phyloP scores from a whole-genome alignment of 2,888 invertebrate species.

The Elysia crispata region DNA sequence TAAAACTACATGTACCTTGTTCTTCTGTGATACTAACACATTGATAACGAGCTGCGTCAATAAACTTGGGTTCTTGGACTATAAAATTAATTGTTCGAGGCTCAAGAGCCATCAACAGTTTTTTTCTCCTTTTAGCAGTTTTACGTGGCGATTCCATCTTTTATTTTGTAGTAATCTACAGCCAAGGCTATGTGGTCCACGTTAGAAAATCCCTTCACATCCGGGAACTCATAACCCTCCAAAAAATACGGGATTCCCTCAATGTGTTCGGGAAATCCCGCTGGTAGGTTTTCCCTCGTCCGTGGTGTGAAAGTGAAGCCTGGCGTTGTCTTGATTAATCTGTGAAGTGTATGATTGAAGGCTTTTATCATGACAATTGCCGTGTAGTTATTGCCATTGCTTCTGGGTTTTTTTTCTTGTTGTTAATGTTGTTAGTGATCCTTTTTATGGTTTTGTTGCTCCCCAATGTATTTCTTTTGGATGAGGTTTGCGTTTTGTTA shows the following conservation, averaged over 20 bases:
- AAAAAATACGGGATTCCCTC: conserved; percentile 66
- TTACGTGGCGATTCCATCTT: conserved; percentile 10
- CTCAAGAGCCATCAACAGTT: too few species aligned
- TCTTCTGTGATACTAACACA: too few species aligned
- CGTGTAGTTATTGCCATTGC: neutral
- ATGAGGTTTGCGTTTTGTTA: too few species aligned
- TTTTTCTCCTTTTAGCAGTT: too few species aligned
- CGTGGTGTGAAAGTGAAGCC: conserved; percentile 65
- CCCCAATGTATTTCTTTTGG: too few species aligned
- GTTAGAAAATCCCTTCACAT: conserved; percentile 45
- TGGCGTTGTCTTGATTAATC: conserved; percentile 57
- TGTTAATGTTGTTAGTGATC: too few species aligned
- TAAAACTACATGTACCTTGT: too few species aligned
- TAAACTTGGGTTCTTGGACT: too few species aligned
- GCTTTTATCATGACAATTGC: neutral
- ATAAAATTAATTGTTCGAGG: too few species aligned
- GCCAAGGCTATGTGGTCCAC: conserved; percentile 64
- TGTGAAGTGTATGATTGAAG: conserved; percentile 49
- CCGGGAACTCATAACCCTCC: conserved; percentile 64
- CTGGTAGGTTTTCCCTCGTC: conserved; percentile 62
- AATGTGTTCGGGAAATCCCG: conserved; percentile 64
- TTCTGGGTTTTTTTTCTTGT: too few species aligned
- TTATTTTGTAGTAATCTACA: conserved; percentile 53
- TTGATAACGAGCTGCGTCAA: too few species aligned
- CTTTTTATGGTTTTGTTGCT: too few species aligned